Evolutionary conservation across 1,140 invertebrate genomes (phyloP), one percentile per base, ranked within the genome.

Genomic region (Mamestra configurata): DNA sequence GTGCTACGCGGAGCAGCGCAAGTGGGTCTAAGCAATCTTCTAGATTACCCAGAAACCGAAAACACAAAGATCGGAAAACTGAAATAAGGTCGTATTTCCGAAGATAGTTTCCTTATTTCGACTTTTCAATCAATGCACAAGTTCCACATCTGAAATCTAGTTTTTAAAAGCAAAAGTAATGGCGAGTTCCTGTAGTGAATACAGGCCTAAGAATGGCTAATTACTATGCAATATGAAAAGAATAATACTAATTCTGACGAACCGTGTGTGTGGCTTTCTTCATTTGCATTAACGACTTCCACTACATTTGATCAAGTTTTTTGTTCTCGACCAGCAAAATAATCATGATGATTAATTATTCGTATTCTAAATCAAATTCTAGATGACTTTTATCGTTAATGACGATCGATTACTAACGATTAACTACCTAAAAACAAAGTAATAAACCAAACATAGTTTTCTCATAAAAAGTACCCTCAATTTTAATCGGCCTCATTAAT

Each of bases 401-500:
- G 51, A 59, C 71, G 31, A 55, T 59, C 53, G 55, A 75, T 75
- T 59, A 55, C 31, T 0, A 11, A 46, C 35, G 71, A 75, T 59
- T 59, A 75, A 75, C 37, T n/a, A 43, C 11, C 20, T 13, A 24
- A 72, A 72, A 31, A 24, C 37, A 15, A 15, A 11, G 43, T 57
- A 57, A 73, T 76, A 51, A 76, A 27, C 13, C 57, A 76, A 76
- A 76, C 20, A 75, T 27, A 43, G 35, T 40, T 75, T 64, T 43
- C 15, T 61, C 70, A 79, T 79, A 61, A 68, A 61, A 68, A 68
- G 27, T 76, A 49, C 73, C 73, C 78, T 53, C 35, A 64, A 43
- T 73, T 55, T 11, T 71, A 81, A 81, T 77, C 11, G 68, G 13
- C n/a, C 1, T 37, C 55, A 79, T 82, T 87, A 85, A 85, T 87